Evolutionary conservation across 1,140 invertebrate species (phyloP).

Genomic region (Pentalonia nigronervosa): DNA sequence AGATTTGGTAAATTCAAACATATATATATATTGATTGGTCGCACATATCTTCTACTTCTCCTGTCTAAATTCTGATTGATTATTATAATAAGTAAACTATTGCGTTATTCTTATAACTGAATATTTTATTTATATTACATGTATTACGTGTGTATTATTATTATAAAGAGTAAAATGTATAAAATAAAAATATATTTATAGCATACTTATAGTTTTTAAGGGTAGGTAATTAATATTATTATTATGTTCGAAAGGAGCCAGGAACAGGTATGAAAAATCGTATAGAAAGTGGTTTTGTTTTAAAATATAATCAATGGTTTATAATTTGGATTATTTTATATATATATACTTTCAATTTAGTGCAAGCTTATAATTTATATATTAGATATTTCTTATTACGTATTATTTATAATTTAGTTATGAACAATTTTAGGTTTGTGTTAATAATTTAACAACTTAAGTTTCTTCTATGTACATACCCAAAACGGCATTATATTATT

Average conservation of each 20-base stretch:
- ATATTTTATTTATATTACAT: not conserved
- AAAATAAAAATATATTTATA: not conserved
- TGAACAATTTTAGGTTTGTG: not conserved
- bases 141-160: too few relatives aligned
- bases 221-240: not conserved
- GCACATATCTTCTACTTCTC: not conserved
- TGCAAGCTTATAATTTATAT: not conserved
- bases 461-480: not conserved
- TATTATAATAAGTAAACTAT: not conserved
- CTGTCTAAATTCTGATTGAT: constrained; percentile 10
- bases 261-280: not conserved
- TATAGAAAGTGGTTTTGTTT: not conserved
- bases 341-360: not conserved
- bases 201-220: not conserved
- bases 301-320: not conserved
- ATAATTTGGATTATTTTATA: not conserved
- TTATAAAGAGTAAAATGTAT: not conserved
- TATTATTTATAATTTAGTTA: not conserved
- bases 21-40: not conserved
- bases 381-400: not conserved
- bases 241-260: not conserved
- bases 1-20: constrained; percentile 2
- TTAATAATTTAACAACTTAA: not conserved
- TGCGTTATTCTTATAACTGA: not conserved
- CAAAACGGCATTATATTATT: not conserved